These are phyloP conservation scores for Lycopodina hypogea DNA, from an alignment of 37 sponge, comb jelly and placozoan species.

Conservation along the genomic window DNA sequence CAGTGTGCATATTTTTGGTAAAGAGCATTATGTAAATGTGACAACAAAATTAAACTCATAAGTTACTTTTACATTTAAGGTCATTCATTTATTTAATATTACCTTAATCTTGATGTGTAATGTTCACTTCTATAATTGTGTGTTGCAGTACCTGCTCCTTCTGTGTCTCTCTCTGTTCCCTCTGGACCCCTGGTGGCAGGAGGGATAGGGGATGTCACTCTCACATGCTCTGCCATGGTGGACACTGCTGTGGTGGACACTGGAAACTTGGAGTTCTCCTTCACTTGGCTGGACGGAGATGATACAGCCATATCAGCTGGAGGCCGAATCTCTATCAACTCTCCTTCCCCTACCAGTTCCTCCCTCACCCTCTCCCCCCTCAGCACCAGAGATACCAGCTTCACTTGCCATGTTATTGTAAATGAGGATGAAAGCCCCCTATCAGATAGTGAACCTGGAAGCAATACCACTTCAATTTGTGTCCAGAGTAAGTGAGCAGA, in stretches of 20 bases:
- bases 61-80: too few species aligned
- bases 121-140: too few species aligned
- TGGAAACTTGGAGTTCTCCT: neutral
- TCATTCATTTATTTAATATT: too few species aligned
- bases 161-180: neutral
- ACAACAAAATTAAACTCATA: too few species aligned
- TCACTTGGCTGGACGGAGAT: neutral
- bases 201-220: neutral
- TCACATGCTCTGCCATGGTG: conserved; percentile 11
- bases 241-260: neutral
- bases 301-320: neutral
- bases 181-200: neutral
- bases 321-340: neutral
- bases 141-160: conserved; percentile 7
- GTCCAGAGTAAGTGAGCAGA: conserved; percentile 7
- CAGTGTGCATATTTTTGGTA: too few species aligned
- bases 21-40: too few species aligned
- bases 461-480: neutral
- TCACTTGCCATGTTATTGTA: neutral
- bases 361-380: conserved; percentile 11
- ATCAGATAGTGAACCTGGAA: neutral
- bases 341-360: neutral
- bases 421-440: neutral
- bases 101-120: too few species aligned
- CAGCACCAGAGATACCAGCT: conserved; percentile 1